Evolutionary conservation across 2,888 invertebrate species (phyloP), one percentile per base, ranked within the genome.

Genomic region (Microctonus aethiopoides): DNA sequence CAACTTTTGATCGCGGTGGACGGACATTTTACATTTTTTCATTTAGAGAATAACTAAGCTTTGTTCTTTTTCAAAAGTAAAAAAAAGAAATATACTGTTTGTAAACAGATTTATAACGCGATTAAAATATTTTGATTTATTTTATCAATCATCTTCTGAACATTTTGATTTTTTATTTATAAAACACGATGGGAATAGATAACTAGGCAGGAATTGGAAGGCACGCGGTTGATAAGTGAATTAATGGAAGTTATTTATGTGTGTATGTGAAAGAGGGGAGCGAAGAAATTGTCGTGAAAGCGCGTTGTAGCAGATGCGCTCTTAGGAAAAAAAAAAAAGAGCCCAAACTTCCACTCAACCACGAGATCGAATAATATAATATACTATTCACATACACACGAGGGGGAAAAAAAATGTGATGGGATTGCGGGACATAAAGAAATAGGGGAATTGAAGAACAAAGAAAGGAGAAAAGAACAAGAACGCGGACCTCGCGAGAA

Each of bases 251-350:
- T 39, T 39, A 11, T 36, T 4, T 39, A 39, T 16, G 7, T 7
- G 29, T 29, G 41, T n/a, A 41, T 11, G 41, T 13, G 41, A 6
- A 41, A 6, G 11, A 41, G 41, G 41, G 41, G 41, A 41, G 41
- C 46, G 16, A 7, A 16, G 11, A 24, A 26, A 60, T 60, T 60
- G 46, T 62, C 29, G 46, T 62, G 26, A 26, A 60, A 26, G 46
- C 24, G 52, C 32, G n/a, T n/a, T n/a, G n/a, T n/a, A n/a, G 52
- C 63, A 63, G 63, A 63, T 63, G 63, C 52, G 52, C 52, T 26
- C 61, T n/a, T n/a, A n/a, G n/a, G n/a, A n/a, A n/a, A n/a, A n/a
- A n/a, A n/a, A n/a, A n/a, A n/a, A 16, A 62, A 46, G 52, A 54
- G 13, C 52, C 63, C 52, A 29, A 32, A 34, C 41, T 63, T 32